phyloP scores from a whole-genome alignment of 2,797 vertebrate genomes.

The Sebastes cheni region DNA sequence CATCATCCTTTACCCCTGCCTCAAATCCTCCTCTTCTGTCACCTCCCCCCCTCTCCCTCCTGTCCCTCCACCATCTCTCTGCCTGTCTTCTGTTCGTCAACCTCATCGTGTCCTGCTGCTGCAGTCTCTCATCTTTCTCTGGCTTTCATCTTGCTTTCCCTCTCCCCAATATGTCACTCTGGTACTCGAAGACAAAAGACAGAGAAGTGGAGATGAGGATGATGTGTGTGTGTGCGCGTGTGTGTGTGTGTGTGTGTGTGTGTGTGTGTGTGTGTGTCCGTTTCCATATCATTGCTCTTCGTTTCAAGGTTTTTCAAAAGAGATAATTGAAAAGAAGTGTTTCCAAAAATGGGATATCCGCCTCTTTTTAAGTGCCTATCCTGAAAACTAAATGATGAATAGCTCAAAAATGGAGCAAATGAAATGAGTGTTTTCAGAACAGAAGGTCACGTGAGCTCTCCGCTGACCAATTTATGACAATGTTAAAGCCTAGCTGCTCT shows the following conservation, averaged over 20 bases:
- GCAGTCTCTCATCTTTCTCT: constrained; percentile 11
- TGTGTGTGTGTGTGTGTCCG: neutral
- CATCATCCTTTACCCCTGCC: neutral
- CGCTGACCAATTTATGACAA: neutral
- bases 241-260: neutral
- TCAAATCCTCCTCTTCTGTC: neutral
- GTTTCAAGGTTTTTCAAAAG: neutral
- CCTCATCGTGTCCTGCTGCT: neutral
- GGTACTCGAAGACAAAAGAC: constrained; percentile 24
- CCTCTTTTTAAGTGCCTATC: neutral
- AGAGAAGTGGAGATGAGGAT: neutral
- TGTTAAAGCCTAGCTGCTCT: neutral
- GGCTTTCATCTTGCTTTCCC: constrained; percentile 19
- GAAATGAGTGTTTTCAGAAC: neutral
- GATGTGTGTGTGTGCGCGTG: neutral
- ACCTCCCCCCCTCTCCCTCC: neutral
- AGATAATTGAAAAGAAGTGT: neutral
- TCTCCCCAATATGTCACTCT: constrained; percentile 4
- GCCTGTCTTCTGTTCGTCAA: neutral
- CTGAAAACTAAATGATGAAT: constrained; percentile 2
- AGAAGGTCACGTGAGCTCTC: neutral
- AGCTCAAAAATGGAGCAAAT: constrained; percentile 7
- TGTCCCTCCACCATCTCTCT: neutral
- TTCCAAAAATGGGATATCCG: constrained; percentile 3
- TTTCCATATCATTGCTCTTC: constrained; percentile 5